Base-by-base conservation (phyloP, 2,113 vertebrate genomes). In the Pavo muticus region DNA sequence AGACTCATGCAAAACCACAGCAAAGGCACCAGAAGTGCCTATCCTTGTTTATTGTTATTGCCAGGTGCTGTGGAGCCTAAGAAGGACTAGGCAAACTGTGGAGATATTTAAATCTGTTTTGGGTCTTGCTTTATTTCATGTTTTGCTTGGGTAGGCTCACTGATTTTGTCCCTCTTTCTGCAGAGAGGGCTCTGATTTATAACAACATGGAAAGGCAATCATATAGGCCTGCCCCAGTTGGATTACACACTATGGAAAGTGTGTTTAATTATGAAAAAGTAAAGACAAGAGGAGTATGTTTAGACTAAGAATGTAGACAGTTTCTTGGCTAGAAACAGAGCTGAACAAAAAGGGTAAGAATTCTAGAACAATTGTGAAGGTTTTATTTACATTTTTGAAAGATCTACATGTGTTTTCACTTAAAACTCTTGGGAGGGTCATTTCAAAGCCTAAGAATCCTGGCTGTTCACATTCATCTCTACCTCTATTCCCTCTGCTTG, bases 251-350 rank as follows among this genome's bases (percentile, higher is more conserved):
- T 29, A 20, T 74, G 77, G 86, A 97, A 97, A 96, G 88, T 92
- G 94, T 96, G 96, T 78, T 96, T 96, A 97, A 97, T 97, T 97
- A 96, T 84, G 92, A 97, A 97, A 97, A 98, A 97, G 95, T 96
- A 96, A 96, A 96, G 94, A 91, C 65, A 92, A 89, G 94, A 86
- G 93, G 77, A 91, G 94, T 95, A 87, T 96, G 79, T 94, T 98
- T 97, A 97, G 90, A 90, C 95, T 96, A 89, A 97, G 93, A 92
- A 77, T 91, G 93, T 85, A 74, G 95, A 96, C 97, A 93, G 90
- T 94, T 95, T 94, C 88, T 94, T 95, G 95, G 91, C 88, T 74
- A 56, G 81, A 88, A 87, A 35, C 39, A 87, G 59, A 88, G 69
- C 39, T 84, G 91, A 93, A 88, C 32, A 79, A 88, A 92, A 97